Evolutionary conservation across 2,797 vertebrate species (phyloP), one percentile per base, ranked within the genome.

Genomic region (Enteromius anoplus): DNA sequence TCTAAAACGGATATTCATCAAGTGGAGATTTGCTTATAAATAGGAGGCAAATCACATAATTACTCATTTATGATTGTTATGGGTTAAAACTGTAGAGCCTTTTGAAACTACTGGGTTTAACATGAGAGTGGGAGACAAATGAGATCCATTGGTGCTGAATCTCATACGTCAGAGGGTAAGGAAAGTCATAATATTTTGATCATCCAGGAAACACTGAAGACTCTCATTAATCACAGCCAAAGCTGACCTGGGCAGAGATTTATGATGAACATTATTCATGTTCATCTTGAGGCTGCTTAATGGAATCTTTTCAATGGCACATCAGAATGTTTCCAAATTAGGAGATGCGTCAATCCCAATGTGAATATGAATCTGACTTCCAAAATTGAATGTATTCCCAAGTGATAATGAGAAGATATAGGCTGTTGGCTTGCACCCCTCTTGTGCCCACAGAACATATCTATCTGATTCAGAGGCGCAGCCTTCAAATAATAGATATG

Each of bases 391-490:
- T 15, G 19, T 15, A n/a, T 75, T 40, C 34, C 0, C 47, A 73
- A 34, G 26, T 34, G 19, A 34, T 53, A 34, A n/a, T 19, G 9
- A n/a, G 17, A 9, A 66, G n/a, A 40, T 12, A 11, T 12, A 40
- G 68, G 40, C 12, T 49, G 23, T 97, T 73, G 99, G 95, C 23
- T 98, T 97, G 64, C 94, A 91, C 73, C 98, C 97, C 88, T 99
- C 97, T 93, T 0, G 97, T 90, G 75, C 96, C 97, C 90, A 99
- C 97, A 86, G 99, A 98, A 78, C 97, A 97, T 94, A 93, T 96
- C 87, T 3, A 97, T 98, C 98, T 99, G 80, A 6, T 62, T 55
- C 8, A 81, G 40, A 80, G 26, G 29, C 53, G 66, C 32, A 64
- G n/a, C 51, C 34, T 29, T 19, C 21, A 64, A 32, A 55, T 19